phyloP scores from a whole-genome alignment of 2,113 vertebrate species.

The Phylloscopus trochilus region DNA sequence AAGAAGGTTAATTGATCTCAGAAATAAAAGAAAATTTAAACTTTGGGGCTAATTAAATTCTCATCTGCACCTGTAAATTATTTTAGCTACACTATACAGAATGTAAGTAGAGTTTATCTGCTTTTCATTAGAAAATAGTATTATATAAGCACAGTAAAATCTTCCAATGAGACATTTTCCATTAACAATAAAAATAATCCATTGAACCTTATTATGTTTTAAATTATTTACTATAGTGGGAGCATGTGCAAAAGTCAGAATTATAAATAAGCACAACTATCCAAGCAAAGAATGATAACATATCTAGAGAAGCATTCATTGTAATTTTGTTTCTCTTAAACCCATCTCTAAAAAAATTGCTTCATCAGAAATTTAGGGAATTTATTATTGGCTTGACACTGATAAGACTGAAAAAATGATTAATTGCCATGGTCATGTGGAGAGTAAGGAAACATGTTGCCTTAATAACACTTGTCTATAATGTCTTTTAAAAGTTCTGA shows the following conservation, averaged over 20 bases:
- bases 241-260: background rate
- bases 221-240: background rate
- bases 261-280: background rate
- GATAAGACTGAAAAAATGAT: background rate
- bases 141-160: background rate
- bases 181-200: background rate
- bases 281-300: background rate
- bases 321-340: background rate
- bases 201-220: background rate
- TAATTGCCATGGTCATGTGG: background rate
- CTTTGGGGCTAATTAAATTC: background rate
- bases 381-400: background rate
- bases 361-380: background rate
- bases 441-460: background rate
- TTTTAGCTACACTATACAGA: background rate
- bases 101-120: background rate
- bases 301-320: background rate
- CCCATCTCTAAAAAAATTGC: background rate
- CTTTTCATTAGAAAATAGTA: background rate
- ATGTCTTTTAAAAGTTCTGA: background rate
- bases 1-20: background rate
- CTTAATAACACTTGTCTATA: background rate
- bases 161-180: background rate
- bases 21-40: conserved; percentile 5
- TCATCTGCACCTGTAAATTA: background rate